Conservation (phyloP, 2,888 invertebrate species). For the Cerceris rybyensis region DNA sequence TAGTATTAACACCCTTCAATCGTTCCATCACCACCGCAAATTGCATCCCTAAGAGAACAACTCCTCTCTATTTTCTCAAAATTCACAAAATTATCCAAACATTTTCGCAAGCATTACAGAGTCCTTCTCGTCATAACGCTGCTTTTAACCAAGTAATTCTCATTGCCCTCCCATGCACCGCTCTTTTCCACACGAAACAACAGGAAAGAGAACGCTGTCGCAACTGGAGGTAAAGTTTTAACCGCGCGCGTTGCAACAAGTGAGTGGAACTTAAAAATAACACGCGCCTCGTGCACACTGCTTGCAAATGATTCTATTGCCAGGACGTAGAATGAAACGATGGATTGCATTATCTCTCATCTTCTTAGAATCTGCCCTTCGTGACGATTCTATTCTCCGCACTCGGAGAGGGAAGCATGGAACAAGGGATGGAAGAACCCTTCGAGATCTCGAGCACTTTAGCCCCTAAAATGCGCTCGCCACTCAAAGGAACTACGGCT, state of each 20-base stretch:
- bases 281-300: background rate
- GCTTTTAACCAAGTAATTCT: background rate
- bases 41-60: no score
- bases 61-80: background rate
- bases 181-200: background rate
- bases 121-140: background rate
- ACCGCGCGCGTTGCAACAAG: constrained; percentile 12
- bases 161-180: background rate
- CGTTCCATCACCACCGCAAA: no score
- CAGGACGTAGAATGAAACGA: background rate
- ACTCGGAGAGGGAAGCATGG: constrained; percentile 14
- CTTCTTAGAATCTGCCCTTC: constrained; percentile 30
- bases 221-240: background rate
- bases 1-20: no score
- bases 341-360: constrained; percentile 49
- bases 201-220: background rate
- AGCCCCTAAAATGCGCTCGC: constrained; percentile 55
- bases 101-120: background rate
- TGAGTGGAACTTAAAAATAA: background rate
- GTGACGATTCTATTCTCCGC: constrained; percentile 42
- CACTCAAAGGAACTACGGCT: constrained; percentile 59
- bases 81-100: background rate
- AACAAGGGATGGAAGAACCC: constrained; percentile 44
- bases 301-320: constrained; percentile 9
- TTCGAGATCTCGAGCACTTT: constrained; percentile 55